Base-by-base conservation (phyloP, 2,888 invertebrate genomes). In the Hirtodrosophila alboralis region DNA sequence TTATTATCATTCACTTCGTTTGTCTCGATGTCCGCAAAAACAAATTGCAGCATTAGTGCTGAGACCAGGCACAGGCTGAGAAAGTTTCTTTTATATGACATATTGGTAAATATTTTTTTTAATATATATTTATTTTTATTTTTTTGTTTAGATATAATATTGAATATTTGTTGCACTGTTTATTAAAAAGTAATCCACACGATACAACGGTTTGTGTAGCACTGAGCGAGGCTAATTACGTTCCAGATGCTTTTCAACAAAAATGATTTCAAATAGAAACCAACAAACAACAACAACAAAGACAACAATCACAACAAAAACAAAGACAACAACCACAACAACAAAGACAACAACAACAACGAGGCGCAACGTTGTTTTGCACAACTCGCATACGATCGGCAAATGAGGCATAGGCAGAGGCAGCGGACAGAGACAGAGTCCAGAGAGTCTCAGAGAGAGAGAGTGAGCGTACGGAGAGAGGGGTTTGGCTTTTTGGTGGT, bases 1-100 rank as follows among this genome's bases (percentile, higher is more conserved):
- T 71, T 54, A 12, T 21, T 40, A 48, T 86, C 84, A 23, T 78
- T 73, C 53, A 90, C 86, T 71, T 88, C 88, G 53, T 89, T 89
- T 53, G 89, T 86, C 26, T 84, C 86, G 8, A 86, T 67, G 49
- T 80, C 70, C 36, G 86, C 89, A 36, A 69, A 54, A 26, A 75
- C 73, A 34, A 48, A 67, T 31, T 60, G 78, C 53, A 76, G 61
- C 53, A 66, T 21, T 43, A 75, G n/a, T 4, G 79, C 53, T 18
- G 72, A 66, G 41, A 80, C 62, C 63, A 79, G 75, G 75, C 83
- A 79, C 10, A 75, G 52, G 58, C 62, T 63, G 21, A 75, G 23
- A 62, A 56, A 37, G 48, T 61, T 56, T 54, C 57, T 60, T 18
- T 70, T 65, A 52, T 57, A 51, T 53, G 84, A 67, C 81, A 86